Base-by-base conservation (phyloP, 2,888 invertebrate species). In the Dicyrtoma fusca region DNA sequence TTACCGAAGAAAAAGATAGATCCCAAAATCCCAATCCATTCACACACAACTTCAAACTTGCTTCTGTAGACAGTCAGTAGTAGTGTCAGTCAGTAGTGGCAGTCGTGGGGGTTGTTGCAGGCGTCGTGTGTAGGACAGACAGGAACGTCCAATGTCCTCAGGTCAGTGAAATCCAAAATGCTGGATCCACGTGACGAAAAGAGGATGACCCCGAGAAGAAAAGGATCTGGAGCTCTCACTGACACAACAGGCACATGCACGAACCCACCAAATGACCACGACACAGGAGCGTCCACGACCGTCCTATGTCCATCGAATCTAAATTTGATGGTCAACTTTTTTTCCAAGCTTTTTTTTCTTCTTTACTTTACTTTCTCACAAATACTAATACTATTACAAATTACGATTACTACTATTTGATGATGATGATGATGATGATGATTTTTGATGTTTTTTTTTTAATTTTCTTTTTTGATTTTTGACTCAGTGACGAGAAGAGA, bases 301-400 rank as follows among this genome's bases (percentile, higher is more conserved):
- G 69, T 57, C 69, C 69, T 69, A 69, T 69, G 69, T 66, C 66
- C 53, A 25, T 69, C 34, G 45, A 69, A 44, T n/a, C 69, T 44
- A 25, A 42, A 11, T 49, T 4, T 49, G 14, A 17, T 34, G 34
- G 8, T 5, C 4, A 34, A 34, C 34, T 6, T 4, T 49, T 49
- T 49, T 49, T 11, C 17, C 3, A 13, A n/a, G n/a, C 3, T 13
- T 49, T 13, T 49, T 13, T 49, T 13, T 49, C 49, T 49, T 13
- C 17, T 17, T 49, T 17, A 6, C 49, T 49, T 6, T 49, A 49
- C 45, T 44, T 13, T 44, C 45, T 44, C 45, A 44, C 49, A 49
- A 4, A 49, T 17, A 49, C 11, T 44, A n/a, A n/a, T n/a, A n/a
- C n/a, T n/a, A n/a, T n/a, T n/a, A n/a, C n/a, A n/a, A n/a, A n/a